Evolutionary conservation across 2,113 vertebrate genomes (phyloP), one percentile per base, ranked within the genome.

Genomic region (Phylloscopus trochilus): DNA sequence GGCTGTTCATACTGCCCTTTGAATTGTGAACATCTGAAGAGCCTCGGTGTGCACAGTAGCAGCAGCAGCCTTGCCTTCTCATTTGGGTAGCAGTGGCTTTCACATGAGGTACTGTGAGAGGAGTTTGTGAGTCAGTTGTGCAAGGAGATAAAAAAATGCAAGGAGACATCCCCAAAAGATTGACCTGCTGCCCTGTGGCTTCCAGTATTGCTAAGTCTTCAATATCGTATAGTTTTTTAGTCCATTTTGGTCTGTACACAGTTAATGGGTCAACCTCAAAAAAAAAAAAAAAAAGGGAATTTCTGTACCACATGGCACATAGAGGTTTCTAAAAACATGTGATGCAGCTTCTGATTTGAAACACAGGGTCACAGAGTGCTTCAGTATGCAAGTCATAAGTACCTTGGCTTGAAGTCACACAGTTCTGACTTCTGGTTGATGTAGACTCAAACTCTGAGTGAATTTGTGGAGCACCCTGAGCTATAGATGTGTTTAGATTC

Each of bases 101-200:
- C 43, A 30, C 0, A 0, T 28, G 21, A 72, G 52, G 28, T n/a
- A 21, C 0, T 0, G 6, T 43, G 44, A 73, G 47, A 47, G 41
- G 9, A 60, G 13, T 79, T 59, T 46, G 47, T 23, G 31, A 67
- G 43, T 31, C 5, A 15, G 3, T 43, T 82, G 47, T 53, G 33
- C 19, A 28, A 66, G 56, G 43, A 89, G 35, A 24, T 41, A 16
- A 51, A 33, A 75, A 16, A 66, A 30, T 8, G 1, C 31, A 33
- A 56, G 37, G 16, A 78, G 22, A 70, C 15, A 16, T 46, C 44
- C n/a, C 39, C 14, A n/a, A 3, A 92, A 67, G 41, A 43, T 64
- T 73, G 15, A 39, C 3, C 18, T 78, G 23, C 67, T 82, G 13
- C 16, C 19, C 14, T 59, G 67, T 58, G 51, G 33, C 19, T 90